These are phyloP conservation scores for Erebia palarica DNA, from an alignment of 2,888 invertebrate species.

Conservation along the genomic window DNA sequence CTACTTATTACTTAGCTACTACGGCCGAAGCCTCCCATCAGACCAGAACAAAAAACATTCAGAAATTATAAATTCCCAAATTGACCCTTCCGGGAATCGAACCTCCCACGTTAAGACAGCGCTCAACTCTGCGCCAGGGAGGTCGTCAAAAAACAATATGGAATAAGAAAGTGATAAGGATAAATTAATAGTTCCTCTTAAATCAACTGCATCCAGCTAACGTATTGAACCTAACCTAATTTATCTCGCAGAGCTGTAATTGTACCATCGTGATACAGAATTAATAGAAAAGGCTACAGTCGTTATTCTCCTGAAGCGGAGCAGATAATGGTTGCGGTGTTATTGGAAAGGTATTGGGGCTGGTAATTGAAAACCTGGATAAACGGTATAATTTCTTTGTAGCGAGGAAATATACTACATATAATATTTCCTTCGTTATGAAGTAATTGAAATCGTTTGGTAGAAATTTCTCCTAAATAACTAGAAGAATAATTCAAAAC, in stretches of 20 bases:
- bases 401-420: conserved; percentile 6
- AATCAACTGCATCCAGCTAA: background rate
- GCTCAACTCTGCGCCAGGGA: no score
- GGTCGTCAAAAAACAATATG: no score
- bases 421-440: background rate
- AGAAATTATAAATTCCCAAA: no score
- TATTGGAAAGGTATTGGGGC: conserved; percentile 26
- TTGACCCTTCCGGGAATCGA: no score
- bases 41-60: no score
- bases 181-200: conserved; percentile 1
- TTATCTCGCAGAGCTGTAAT: conserved; percentile 18
- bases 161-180: background rate
- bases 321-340: conserved; percentile 33
- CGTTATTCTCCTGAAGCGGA: conserved; percentile 32
- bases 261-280: conserved; percentile 33
- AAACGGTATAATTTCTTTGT: conserved; percentile 30
- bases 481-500: background rate
- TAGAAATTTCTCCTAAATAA: background rate
- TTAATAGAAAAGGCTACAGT: conserved; percentile 34
- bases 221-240: background rate
- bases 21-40: no score
- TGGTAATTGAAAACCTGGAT: conserved; percentile 35
- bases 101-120: no score
- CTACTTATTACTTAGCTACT: no score
- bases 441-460: background rate